Evolutionary conservation across 2,113 vertebrate genomes (phyloP).

Genomic region (Phalacrocorax carbo): DNA sequence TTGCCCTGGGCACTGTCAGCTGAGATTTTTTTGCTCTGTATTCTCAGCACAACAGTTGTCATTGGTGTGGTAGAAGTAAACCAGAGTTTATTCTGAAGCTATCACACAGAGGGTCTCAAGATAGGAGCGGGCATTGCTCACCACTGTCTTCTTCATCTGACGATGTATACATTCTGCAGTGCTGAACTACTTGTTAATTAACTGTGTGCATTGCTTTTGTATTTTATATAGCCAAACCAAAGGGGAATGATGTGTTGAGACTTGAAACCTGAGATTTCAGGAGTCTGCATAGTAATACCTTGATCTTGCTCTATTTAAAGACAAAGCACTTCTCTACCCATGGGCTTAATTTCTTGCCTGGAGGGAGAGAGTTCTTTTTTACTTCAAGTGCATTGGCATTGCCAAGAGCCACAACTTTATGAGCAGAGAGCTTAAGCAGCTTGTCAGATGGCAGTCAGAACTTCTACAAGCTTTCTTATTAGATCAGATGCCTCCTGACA

Average conservation of each 20-base stretch:
- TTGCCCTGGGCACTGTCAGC: not conserved
- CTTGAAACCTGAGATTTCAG: not conserved
- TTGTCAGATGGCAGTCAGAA: not conserved
- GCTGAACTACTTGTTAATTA: not conserved
- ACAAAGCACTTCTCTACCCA: not conserved
- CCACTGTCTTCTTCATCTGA: not conserved
- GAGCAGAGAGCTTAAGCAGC: not conserved
- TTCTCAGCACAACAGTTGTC: not conserved
- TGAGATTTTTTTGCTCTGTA: not conserved
- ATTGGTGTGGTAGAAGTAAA: not conserved
- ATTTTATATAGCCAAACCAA: not conserved
- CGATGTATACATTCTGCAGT: not conserved
- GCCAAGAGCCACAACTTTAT: not conserved
- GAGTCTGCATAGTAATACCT: not conserved
- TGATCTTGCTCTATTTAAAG: not conserved
- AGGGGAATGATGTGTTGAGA: not conserved
- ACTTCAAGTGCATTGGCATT: not conserved
- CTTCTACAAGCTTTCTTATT: not conserved
- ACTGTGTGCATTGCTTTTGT: not conserved
- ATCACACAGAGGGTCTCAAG: not conserved
- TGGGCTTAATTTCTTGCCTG: not conserved
- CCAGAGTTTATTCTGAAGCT: not conserved
- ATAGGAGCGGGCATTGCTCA: not conserved
- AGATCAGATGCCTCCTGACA: not conserved
- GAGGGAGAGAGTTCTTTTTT: not conserved